Percentiles rank a stretch among this genome's conserved stretches.
These are phyloP conservation scores for Thalassophryne amazonica DNA, from an alignment of 2,797 vertebrate genomes.

Conservation along the genomic window DNA sequence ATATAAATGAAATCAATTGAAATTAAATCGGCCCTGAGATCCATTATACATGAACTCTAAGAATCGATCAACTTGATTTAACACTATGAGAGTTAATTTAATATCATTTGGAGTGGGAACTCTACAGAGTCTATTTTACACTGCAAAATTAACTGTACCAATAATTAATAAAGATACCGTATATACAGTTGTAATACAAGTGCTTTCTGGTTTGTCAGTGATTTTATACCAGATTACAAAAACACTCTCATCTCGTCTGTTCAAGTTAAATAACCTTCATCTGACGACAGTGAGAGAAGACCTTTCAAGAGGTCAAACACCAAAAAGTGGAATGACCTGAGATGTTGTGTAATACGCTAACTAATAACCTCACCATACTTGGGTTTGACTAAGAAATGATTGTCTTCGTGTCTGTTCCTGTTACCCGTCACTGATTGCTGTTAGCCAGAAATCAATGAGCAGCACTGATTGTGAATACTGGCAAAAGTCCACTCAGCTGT, in stretches of 20 bases:
- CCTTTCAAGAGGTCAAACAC: constrained; percentile 13
- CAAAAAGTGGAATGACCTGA: neutral
- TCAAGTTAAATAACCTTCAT: constrained; percentile 43
- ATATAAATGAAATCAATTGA: too few species aligned
- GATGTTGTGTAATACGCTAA: neutral
- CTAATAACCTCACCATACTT: neutral
- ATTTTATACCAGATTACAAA: too few species aligned
- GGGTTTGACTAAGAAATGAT: neutral
- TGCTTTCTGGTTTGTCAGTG: too few species aligned
- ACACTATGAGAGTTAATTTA: too few species aligned
- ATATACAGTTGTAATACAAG: too few species aligned
- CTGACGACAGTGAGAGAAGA: constrained; percentile 13
- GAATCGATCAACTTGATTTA: too few species aligned
- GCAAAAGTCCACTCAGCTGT: constrained; percentile 30
- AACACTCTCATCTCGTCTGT: constrained; percentile 5
- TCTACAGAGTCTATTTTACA: too few species aligned
- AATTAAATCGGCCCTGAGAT: too few species aligned
- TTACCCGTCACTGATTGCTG: constrained; percentile 15
- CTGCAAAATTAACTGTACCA: too few species aligned
- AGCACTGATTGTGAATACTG: constrained; percentile 7
- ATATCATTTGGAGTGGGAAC: too few species aligned
- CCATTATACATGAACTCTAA: too few species aligned
- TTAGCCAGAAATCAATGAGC: constrained; percentile 21
- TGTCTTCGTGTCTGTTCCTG: neutral
- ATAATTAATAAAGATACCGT: too few species aligned